Evolutionary conservation across 2,113 vertebrate species (phyloP).

Genomic region (Cavia aperea): DNA sequence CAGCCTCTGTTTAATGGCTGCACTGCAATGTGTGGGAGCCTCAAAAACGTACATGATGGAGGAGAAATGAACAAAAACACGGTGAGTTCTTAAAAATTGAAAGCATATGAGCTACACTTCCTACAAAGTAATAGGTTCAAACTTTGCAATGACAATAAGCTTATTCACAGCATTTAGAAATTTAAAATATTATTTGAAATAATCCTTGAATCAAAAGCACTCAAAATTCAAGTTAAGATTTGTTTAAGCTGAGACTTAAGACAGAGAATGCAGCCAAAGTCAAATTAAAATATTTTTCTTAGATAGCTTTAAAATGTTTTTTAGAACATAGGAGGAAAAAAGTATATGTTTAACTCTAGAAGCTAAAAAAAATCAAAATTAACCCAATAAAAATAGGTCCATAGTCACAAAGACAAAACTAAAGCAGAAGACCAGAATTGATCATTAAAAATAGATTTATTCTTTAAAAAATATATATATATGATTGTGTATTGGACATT

Average conservation of each 20-base stretch:
- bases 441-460: not conserved
- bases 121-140: not conserved
- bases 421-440: not conserved
- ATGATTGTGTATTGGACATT: not conserved
- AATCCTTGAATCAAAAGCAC: constrained; percentile 1
- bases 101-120: not conserved
- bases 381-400: not conserved
- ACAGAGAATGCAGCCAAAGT: not conserved
- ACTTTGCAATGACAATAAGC: not conserved
- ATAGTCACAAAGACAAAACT: constrained; percentile 26
- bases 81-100: constrained; percentile 4
- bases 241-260: constrained; percentile 28
- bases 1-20: not conserved
- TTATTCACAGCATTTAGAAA: not conserved
- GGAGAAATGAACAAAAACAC: not conserved
- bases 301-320: constrained; percentile 5
- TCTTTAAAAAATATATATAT: not conserved
- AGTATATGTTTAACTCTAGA: not conserved
- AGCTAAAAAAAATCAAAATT: constrained; percentile 1
- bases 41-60: not conserved
- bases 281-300: constrained; percentile 25
- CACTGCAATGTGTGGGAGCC: not conserved
- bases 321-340: not conserved
- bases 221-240: not conserved
- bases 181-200: not conserved